Evolutionary conservation across 2,797 vertebrate genomes (phyloP).

Genomic region (Enteromius argenteus): DNA sequence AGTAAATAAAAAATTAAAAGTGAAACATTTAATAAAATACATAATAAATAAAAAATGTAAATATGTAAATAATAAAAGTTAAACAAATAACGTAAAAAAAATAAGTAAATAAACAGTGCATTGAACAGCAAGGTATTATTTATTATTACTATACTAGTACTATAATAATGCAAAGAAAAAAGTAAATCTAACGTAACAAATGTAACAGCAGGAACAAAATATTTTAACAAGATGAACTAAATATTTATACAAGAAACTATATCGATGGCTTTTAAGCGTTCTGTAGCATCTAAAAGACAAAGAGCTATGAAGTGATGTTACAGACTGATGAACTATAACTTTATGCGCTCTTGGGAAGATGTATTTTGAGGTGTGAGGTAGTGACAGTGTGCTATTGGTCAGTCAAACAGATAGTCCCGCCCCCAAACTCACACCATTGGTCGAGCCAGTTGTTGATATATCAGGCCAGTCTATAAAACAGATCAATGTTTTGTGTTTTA

Average conservation of each 20-base stretch:
- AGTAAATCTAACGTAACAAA: background rate
- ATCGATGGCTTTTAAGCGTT: background rate
- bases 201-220: background rate
- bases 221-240: background rate
- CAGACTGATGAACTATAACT: background rate
- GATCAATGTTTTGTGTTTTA: background rate
- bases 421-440: background rate
- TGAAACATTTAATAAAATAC: background rate
- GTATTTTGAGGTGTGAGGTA: background rate
- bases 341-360: background rate
- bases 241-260: background rate
- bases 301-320: background rate
- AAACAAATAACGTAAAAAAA: background rate
- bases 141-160: no score
- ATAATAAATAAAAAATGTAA: background rate
- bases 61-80: background rate
- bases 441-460: background rate
- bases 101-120: background rate
- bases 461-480: background rate
- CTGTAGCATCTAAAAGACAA: background rate
- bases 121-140: background rate
- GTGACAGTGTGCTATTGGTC: background rate
- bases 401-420: background rate
- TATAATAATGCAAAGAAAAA: background rate
- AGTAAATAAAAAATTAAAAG: background rate